Evolutionary conservation across 2,113 vertebrate genomes (phyloP), one percentile per base, ranked within the genome.

Genomic region (Orientallactaga bullata): DNA sequence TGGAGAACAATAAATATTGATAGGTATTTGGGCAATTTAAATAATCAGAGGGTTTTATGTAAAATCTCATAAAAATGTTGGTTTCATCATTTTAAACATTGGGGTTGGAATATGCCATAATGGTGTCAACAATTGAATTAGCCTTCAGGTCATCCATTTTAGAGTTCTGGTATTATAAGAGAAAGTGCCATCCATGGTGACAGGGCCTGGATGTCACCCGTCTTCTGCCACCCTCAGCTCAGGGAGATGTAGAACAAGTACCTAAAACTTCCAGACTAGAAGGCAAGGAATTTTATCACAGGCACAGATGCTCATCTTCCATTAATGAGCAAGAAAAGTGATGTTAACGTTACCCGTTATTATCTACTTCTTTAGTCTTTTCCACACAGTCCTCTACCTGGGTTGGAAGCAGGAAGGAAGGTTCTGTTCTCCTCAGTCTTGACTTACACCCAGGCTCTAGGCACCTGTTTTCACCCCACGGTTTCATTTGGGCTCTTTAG

Each of bases 51-150:
- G 88, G 37, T 84, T 79, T 55, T 86, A 39, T 2, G 1, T 82
- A 15, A 93, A 88, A 72, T 88, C 30, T 79, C 26, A 32, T 16
- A 80, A 92, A 83, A 89, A 65, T 83, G 21, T 69, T 85, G 18
- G 5, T 60, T 15, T 35, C 61, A 63, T 0, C 32, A 32, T 78
- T n/a, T 79, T 80, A 81, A 37, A 71, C 74, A 76, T 47, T 85
- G 58, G 47, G 37, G 12, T 85, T 24, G 5, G 7, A 15, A 26
- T 71, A 20, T 88, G n/a, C 21, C 21, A 47, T 26, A 77, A 93
- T 51, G 73, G 5, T 32, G 30, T 42, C 69, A 23, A 72, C 77
- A 55, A 87, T 39, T 37, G 37, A 95, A 94, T 35, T 83, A 66
- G 13, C 24, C 68, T 85, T 4, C 58, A 47, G 73, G 42, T 87